These are phyloP conservation scores for Paedocypris sp. DNA, from an alignment of 2,113 vertebrate species.

Conservation along the genomic window DNA sequence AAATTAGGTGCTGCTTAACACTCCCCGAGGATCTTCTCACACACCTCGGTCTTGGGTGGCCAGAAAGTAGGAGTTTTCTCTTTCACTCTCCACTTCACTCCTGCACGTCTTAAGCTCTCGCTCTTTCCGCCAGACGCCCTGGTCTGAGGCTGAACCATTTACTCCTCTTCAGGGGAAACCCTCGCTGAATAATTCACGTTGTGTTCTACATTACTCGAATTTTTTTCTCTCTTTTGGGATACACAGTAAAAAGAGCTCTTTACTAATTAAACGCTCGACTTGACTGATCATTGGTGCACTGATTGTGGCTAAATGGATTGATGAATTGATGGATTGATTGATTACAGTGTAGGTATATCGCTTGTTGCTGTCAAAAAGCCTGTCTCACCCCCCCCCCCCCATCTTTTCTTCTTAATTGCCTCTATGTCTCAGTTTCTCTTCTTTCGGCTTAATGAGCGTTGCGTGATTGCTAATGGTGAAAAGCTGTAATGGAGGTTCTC, in stretches of 20 bases:
- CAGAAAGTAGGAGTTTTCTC: constrained; percentile 13
- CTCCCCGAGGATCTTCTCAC: constrained; percentile 24
- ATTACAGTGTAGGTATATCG: constrained; percentile 17
- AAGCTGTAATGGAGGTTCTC: constrained; percentile 9
- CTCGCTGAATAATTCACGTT: constrained; percentile 35
- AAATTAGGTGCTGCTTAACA: constrained; percentile 30
- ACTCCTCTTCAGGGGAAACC: constrained; percentile 16
- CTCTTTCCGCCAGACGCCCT: constrained; percentile 9
- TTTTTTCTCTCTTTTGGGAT: constrained; percentile 14
- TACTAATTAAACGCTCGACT: constrained; percentile 21
- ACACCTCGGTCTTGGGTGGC: constrained; percentile 22
- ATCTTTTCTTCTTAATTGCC: constrained; percentile 20
- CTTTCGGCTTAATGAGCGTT: constrained; percentile 27
- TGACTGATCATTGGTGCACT: constrained; percentile 26
- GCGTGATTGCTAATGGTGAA: constrained; percentile 24
- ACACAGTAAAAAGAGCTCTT: constrained; percentile 26
- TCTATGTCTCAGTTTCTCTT: background rate
- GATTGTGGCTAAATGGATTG: constrained; percentile 2
- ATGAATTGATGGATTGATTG: constrained; percentile 26
- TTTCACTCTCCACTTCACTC: constrained; percentile 17
- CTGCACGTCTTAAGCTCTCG: constrained; percentile 33
- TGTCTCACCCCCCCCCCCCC: background rate
- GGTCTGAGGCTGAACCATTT: constrained; percentile 19
- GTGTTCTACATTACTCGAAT: constrained; percentile 2
- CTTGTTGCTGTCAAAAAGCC: background rate